phyloP scores from a whole-genome alignment of 23 tunicate species.

The Trididemnum nubilum region DNA sequence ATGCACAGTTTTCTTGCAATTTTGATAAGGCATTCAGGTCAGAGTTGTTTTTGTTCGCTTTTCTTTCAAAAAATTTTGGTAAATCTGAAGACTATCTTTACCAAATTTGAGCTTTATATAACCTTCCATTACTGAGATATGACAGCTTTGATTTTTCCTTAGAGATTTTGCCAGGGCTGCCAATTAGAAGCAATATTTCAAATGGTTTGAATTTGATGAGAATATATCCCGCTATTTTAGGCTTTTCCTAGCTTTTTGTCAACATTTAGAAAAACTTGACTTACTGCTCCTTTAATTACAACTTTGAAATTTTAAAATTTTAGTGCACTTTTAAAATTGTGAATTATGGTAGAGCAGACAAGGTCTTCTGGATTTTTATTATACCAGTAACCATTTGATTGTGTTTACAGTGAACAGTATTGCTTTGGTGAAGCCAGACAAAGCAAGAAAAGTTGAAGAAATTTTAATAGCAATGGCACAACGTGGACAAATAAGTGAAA shows the following conservation, averaged over 20 bases:
- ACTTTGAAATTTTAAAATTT: not conserved
- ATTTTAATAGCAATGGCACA: constrained; percentile 90
- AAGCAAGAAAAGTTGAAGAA: constrained; percentile 74
- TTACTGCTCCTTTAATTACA: not conserved
- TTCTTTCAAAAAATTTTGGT: no score
- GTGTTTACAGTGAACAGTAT: constrained; percentile 76
- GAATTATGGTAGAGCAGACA: no score
- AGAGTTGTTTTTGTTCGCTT: no score
- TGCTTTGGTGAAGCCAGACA: constrained; percentile 91
- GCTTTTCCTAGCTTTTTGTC: not conserved
- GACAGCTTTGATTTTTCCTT: no score
- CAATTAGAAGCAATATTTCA: no score
- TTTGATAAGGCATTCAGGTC: no score
- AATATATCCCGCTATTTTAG: not conserved
- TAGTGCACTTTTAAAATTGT: no score
- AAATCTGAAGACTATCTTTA: no score
- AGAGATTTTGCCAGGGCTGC: no score
- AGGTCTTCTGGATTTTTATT: not conserved
- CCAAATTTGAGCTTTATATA: no score
- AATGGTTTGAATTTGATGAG: not conserved
- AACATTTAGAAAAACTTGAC: not conserved
- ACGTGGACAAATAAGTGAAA: constrained; percentile 76
- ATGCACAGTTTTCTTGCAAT: not conserved
- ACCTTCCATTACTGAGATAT: no score
- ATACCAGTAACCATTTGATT: not conserved